These are phyloP conservation scores for Perithous albicinctus DNA, from an alignment of 2,888 invertebrate species.

Conservation along the genomic window DNA sequence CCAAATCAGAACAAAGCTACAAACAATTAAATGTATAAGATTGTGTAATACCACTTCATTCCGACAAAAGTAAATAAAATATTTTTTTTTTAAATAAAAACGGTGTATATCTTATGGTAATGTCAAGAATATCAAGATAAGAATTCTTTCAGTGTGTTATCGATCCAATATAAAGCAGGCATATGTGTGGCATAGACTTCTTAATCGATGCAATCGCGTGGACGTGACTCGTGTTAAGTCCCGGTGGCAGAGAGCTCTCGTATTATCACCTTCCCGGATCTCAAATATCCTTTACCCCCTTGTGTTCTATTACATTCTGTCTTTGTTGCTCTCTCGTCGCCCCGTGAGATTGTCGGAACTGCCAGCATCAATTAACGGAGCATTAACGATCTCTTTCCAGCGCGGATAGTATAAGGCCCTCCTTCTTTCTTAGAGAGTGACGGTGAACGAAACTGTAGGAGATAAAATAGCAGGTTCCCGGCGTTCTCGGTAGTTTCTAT, in stretches of 20 bases:
- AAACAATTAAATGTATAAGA: no score
- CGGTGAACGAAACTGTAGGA: constrained; percentile 1
- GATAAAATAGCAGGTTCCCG: constrained; percentile 22
- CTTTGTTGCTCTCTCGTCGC: constrained; percentile 16
- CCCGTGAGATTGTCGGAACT: constrained; percentile 48
- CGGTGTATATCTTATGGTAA: no score
- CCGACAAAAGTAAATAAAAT: no score
- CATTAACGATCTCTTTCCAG: constrained; percentile 48
- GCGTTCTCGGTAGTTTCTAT: constrained; percentile 2
- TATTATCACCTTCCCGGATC: constrained; percentile 45
- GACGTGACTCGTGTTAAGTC: constrained; percentile 45
- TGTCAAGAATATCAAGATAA: not conserved
- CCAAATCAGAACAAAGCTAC: no score
- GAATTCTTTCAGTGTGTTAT: constrained; percentile 22
- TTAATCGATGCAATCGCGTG: constrained; percentile 49
- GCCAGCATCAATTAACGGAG: constrained; percentile 46
- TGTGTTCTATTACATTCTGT: constrained; percentile 37
- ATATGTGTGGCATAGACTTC: constrained; percentile 24
- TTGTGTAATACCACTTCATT: no score
- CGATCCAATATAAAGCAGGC: not conserved
- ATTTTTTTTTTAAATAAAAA: no score
- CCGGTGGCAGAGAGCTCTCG: constrained; percentile 31
- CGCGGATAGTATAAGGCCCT: constrained; percentile 6
- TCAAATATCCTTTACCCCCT: constrained; percentile 33
- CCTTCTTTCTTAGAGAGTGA: constrained; percentile 13